phyloP scores from a whole-genome alignment of 2,888 invertebrate genomes.

The Operophtera brumata region DNA sequence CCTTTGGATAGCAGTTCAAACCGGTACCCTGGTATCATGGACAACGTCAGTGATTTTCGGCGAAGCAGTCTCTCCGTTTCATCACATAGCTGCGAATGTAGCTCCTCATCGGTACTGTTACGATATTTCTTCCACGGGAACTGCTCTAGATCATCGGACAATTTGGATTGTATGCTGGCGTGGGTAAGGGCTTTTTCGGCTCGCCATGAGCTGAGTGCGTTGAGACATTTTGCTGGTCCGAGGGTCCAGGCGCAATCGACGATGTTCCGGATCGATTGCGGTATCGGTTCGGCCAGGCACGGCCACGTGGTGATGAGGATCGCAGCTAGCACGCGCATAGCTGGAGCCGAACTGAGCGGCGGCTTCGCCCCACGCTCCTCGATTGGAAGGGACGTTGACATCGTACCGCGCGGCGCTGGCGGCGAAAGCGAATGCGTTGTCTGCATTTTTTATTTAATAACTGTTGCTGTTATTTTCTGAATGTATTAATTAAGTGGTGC shows the following conservation, averaged over 20 bases:
- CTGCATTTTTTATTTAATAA: conserved; percentile 11
- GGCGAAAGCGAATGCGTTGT: conserved; percentile 45
- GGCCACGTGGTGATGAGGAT: conserved; percentile 57
- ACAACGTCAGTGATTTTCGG: conserved; percentile 70
- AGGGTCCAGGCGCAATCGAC: conserved; percentile 54
- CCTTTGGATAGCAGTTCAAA: conserved; percentile 75
- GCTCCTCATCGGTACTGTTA: conserved; percentile 67
- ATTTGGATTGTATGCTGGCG: conserved; percentile 36
- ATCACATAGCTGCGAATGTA: conserved; percentile 73
- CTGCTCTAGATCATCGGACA: conserved; percentile 52
- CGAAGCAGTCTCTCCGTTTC: conserved; percentile 75
- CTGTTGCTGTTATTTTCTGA: neutral
- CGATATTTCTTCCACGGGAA: conserved; percentile 70
- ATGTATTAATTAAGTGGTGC: too few relatives aligned
- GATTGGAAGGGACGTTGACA: conserved; percentile 50
- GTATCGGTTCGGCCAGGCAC: conserved; percentile 41
- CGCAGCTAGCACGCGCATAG: conserved; percentile 73
- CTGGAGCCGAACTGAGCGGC: conserved; percentile 62
- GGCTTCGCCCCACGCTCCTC: conserved; percentile 35
- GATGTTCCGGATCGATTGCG: conserved; percentile 43
- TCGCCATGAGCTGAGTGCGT: conserved; percentile 78
- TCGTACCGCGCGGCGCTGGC: conserved; percentile 13
- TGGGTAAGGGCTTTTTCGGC: conserved; percentile 58
- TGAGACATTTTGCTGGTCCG: conserved; percentile 77
- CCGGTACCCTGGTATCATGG: conserved; percentile 74